Percentiles rank a stretch among this genome's conserved stretches.
phyloP scores from a whole-genome alignment of 2,888 invertebrate genomes.

The Tethea ocularis region DNA sequence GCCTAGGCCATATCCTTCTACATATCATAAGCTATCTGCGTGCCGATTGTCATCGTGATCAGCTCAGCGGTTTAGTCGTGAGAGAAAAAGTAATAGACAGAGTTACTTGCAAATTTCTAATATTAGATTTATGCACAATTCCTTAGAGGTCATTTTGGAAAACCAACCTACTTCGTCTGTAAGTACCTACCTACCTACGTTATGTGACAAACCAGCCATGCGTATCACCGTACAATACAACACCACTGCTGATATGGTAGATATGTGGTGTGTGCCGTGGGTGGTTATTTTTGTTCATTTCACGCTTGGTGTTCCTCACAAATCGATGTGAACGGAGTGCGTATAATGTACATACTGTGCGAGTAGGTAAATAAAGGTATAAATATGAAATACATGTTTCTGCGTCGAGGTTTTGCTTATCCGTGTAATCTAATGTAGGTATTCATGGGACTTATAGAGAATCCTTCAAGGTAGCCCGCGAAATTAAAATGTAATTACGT shows the following conservation, averaged over 20 bases:
- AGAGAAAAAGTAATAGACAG: too few species aligned
- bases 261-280: slow-evolving; percentile 39
- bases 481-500: too few species aligned
- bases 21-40: too few species aligned
- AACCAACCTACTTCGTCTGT: background rate
- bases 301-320: slow-evolving; percentile 62
- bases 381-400: background rate
- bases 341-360: slow-evolving; percentile 8
- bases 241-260: slow-evolving; percentile 26
- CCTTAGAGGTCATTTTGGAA: background rate
- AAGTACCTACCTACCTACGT: background rate
- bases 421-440: too few species aligned
- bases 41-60: too few species aligned
- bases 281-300: slow-evolving; percentile 70
- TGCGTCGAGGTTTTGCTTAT: too few species aligned
- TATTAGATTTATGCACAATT: background rate
- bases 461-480: too few species aligned
- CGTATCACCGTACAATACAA: slow-evolving; percentile 17
- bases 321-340: slow-evolving; percentile 49
- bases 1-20: too few species aligned
- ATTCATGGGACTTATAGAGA: too few species aligned
- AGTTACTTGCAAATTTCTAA: too few species aligned
- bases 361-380: background rate
- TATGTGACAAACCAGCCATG: slow-evolving; percentile 18
- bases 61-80: too few species aligned